These are phyloP conservation scores for Tuta absoluta DNA, from an alignment of 2,888 invertebrate species.

Conservation along the genomic window DNA sequence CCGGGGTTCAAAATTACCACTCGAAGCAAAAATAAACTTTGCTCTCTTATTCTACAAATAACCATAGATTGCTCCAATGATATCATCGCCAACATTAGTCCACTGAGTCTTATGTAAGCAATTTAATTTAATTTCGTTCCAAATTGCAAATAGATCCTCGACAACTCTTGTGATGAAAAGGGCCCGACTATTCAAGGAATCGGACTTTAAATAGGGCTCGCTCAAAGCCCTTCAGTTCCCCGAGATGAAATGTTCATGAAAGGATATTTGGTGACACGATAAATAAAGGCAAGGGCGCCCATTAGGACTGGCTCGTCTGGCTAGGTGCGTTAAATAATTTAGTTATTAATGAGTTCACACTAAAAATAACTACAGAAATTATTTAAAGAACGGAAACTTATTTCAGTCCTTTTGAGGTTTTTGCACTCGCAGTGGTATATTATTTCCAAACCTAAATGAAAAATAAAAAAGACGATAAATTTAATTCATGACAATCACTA, in stretches of 20 bases:
- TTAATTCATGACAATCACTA: too few relatives aligned
- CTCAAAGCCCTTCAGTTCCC: neutral
- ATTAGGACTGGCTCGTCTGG: constrained; percentile 1
- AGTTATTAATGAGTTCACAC: neutral
- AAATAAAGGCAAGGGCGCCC: neutral
- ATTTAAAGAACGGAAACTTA: too few relatives aligned
- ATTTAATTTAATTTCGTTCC: neutral
- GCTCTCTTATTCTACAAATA: too few relatives aligned
- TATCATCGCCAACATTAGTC: too few relatives aligned
- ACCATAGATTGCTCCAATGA: too few relatives aligned
- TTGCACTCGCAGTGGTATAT: neutral
- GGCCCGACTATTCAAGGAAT: constrained; percentile 16
- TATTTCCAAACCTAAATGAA: neutral
- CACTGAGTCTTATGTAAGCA: too few relatives aligned
- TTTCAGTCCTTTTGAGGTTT: neutral
- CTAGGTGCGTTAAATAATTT: neutral
- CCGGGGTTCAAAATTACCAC: too few relatives aligned
- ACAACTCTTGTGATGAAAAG: constrained; percentile 2
- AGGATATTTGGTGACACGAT: constrained; percentile 8
- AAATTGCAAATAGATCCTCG: neutral
- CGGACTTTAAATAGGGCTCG: neutral
- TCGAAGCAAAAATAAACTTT: too few relatives aligned
- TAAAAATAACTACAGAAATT: neutral
- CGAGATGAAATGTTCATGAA: neutral
- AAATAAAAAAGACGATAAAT: too few relatives aligned